A percentile compares a stretch with the other conserved stretches of the same genome.
Conservation (phyloP, 2,888 invertebrate species). For the Julus scanicus region DNA sequence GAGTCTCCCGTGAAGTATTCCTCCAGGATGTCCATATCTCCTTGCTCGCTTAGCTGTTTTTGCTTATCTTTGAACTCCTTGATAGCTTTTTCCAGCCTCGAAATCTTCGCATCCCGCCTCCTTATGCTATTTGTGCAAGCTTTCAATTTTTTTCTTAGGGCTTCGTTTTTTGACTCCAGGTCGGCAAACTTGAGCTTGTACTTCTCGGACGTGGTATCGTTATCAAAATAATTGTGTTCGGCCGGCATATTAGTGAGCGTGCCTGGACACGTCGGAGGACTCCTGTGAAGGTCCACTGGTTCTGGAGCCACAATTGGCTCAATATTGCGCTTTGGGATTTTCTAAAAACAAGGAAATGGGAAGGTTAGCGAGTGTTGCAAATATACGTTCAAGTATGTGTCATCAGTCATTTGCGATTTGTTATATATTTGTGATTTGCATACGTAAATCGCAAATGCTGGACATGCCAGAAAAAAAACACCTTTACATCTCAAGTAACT, state of each 20-base stretch:
- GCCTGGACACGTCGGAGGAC: background rate
- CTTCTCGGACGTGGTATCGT: background rate
- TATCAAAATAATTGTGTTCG: constrained; percentile 15
- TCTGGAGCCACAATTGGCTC: background rate
- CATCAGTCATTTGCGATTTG: too few species aligned
- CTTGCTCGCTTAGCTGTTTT: background rate
- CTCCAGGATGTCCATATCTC: background rate
- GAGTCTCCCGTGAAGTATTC: constrained; percentile 25
- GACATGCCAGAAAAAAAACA: too few species aligned
- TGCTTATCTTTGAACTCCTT: constrained; percentile 31
- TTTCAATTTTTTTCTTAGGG: background rate
- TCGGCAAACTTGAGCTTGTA: constrained; percentile 4
- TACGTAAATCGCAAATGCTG: too few species aligned
- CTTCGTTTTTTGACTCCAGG: background rate
- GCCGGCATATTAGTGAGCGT: background rate
- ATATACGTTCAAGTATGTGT: too few species aligned
- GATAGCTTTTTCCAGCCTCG: background rate
- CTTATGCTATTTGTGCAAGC: background rate
- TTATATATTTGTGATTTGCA: too few species aligned
- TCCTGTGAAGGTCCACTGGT: background rate
- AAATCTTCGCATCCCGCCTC: background rate
- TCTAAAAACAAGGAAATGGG: background rate
- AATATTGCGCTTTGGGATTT: background rate
- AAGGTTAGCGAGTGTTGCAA: too few species aligned
- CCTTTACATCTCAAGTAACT: too few species aligned